phyloP scores from a whole-genome alignment of 2,888 invertebrate genomes.

The Eledone cirrhosa region DNA sequence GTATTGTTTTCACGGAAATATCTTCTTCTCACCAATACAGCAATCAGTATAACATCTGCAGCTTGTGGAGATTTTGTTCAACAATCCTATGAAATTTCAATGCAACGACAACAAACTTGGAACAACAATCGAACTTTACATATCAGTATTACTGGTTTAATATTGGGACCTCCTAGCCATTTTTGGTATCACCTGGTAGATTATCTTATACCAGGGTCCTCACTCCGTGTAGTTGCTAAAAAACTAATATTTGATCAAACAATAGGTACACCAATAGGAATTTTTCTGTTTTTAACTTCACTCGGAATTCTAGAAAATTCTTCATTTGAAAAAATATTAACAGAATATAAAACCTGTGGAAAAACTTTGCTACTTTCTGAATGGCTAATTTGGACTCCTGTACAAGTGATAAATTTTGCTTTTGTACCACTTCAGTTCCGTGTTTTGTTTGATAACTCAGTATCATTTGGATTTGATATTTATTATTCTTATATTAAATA shows the following conservation, averaged over 20 bases:
- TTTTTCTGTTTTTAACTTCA: conserved; percentile 80
- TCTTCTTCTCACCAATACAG: conserved; percentile 76
- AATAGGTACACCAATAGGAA: conserved; percentile 83
- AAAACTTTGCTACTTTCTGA: conserved; percentile 84
- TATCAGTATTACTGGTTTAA: conserved; percentile 81
- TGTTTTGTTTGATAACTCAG: conserved; percentile 75
- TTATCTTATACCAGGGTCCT: conserved; percentile 76
- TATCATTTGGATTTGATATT: conserved; percentile 60
- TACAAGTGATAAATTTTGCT: conserved; percentile 91
- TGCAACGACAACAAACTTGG: conserved; percentile 46
- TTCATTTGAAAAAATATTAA: conserved; percentile 60
- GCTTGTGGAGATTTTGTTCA: conserved; percentile 81
- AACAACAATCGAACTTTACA: conserved; percentile 74
- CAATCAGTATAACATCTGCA: conserved; percentile 80
- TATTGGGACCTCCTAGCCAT: conserved; percentile 83
- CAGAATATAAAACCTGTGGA: conserved; percentile 78
- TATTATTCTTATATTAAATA: conserved; percentile 59
- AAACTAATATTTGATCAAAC: conserved; percentile 86
- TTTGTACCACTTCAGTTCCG: conserved; percentile 82
- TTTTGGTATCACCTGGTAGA: conserved; percentile 87
- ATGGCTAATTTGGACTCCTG: conserved; percentile 92
- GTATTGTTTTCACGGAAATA: conserved; percentile 46
- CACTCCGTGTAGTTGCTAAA: conserved; percentile 71
- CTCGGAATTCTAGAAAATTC: conserved; percentile 76
- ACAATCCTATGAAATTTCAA: conserved; percentile 76